Evolutionary conservation across 37 sponge, comb jelly and placozoan genomes (phyloP).

Genomic region (Ianthella basta): DNA sequence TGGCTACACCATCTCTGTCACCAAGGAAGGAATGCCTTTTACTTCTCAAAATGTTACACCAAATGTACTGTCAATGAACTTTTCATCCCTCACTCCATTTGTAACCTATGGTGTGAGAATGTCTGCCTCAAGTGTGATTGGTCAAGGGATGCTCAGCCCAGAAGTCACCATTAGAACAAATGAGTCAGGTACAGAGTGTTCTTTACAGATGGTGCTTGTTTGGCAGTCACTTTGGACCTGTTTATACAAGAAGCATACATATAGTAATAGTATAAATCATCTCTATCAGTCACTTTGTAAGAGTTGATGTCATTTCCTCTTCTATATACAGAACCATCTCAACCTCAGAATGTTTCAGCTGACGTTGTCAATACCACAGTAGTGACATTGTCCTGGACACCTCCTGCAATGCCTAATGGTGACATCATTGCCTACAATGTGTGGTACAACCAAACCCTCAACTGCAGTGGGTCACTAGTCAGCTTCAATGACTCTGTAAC

Average conservation of each 20-base stretch:
- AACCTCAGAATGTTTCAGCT: slow-evolving; percentile 38
- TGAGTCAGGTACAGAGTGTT: slow-evolving; percentile 13
- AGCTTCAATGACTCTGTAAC: too few species aligned
- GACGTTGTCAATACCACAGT: slow-evolving; percentile 40
- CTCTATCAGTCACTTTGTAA: too few species aligned
- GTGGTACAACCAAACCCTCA: slow-evolving; percentile 12
- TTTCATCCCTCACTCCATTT: neutral
- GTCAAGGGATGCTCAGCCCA: neutral
- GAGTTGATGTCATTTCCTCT: neutral
- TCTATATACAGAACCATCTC: slow-evolving; percentile 61
- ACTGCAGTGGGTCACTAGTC: too few species aligned
- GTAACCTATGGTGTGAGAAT: slow-evolving; percentile 11
- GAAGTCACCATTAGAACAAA: neutral
- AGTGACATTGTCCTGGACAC: slow-evolving; percentile 47
- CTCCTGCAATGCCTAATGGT: slow-evolving; percentile 55
- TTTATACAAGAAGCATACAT: too few species aligned
- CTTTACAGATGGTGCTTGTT: too few species aligned
- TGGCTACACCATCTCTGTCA: slow-evolving; percentile 28
- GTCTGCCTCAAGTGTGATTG: slow-evolving; percentile 13
- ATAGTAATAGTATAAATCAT: too few species aligned
- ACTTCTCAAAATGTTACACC: too few species aligned
- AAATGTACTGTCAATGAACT: too few species aligned
- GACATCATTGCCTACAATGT: slow-evolving; percentile 35
- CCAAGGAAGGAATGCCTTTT: neutral
- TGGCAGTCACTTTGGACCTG: too few species aligned